Evolutionary conservation across 2,888 invertebrate genomes (phyloP).

Genomic region (Eilema griseolum): DNA sequence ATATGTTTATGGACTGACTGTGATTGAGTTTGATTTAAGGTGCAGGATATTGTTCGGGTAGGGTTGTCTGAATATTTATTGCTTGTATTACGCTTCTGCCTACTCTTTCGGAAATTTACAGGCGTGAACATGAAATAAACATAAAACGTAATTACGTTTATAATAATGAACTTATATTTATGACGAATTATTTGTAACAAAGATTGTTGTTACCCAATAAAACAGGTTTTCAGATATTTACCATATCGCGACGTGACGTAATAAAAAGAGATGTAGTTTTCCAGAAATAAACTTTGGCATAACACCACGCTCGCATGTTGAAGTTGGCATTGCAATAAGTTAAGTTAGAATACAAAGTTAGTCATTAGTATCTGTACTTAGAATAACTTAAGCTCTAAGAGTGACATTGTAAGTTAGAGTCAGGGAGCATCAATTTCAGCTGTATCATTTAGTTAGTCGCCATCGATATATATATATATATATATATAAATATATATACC

Average conservation of each 20-base stretch:
- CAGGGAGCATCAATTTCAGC: background rate
- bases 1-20: background rate
- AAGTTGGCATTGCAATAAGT: constrained; percentile 2
- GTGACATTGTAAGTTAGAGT: constrained; percentile 6
- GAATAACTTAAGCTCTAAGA: constrained; percentile 17
- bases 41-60: background rate
- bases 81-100: too few relatives aligned
- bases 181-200: background rate
- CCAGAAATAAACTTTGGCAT: background rate
- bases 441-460: background rate
- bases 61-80: background rate
- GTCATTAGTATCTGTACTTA: constrained; percentile 3
- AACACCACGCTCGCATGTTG: background rate
- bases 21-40: background rate
- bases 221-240: background rate
- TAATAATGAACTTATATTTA: too few relatives aligned
- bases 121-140: too few relatives aligned
- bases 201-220: background rate
- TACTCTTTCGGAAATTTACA: too few relatives aligned
- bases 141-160: too few relatives aligned
- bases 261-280: background rate
- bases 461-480: background rate
- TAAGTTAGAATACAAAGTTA: constrained; percentile 9
- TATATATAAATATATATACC: too few relatives aligned
- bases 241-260: background rate